Evolutionary conservation across 2,888 invertebrate genomes (phyloP).

Genomic region (Imbricaverruca yamaguchii): DNA sequence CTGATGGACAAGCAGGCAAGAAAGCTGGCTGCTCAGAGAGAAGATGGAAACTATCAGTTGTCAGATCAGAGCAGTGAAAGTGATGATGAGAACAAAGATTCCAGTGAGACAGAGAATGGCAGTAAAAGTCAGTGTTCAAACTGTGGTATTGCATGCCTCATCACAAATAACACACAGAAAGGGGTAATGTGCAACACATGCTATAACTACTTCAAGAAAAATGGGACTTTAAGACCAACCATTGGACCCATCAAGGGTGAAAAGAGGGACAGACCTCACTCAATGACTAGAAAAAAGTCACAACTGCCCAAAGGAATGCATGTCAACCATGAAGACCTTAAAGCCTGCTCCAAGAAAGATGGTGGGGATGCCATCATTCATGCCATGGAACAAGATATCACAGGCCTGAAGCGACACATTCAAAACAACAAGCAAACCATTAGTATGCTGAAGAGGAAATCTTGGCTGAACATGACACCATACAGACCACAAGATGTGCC

Average conservation of each 20-base stretch:
- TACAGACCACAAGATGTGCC: constrained; percentile 40
- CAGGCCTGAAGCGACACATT: constrained; percentile 91
- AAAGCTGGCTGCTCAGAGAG: constrained; percentile 58
- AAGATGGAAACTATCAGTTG: constrained; percentile 40
- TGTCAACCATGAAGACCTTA: constrained; percentile 94
- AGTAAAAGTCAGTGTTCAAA: constrained; percentile 46
- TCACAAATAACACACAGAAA: constrained; percentile 64
- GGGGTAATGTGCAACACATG: constrained; percentile 75
- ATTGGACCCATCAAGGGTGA: constrained; percentile 35
- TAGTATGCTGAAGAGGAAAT: constrained; percentile 75
- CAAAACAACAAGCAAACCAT: constrained; percentile 90
- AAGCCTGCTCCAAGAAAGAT: constrained; percentile 38
- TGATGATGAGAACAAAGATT: constrained; percentile 18
- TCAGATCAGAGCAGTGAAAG: constrained; percentile 22
- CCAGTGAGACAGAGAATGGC: constrained; percentile 18
- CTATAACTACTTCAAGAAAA: constrained; percentile 72
- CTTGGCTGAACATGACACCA: constrained; percentile 41
- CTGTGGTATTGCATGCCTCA: constrained; percentile 68
- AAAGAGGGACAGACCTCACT: constrained; percentile 32
- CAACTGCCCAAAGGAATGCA: constrained; percentile 94
- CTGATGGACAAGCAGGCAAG: constrained; percentile 81
- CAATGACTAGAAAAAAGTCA: constrained; percentile 48
- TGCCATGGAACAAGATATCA: constrained; percentile 87
- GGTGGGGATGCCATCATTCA: constrained; percentile 55
- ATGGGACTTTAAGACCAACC: constrained; percentile 43